Evolutionary conservation across 23 tunicate species (phyloP), one percentile per base, ranked within the genome.

Genomic region (Ciona savignyi): DNA sequence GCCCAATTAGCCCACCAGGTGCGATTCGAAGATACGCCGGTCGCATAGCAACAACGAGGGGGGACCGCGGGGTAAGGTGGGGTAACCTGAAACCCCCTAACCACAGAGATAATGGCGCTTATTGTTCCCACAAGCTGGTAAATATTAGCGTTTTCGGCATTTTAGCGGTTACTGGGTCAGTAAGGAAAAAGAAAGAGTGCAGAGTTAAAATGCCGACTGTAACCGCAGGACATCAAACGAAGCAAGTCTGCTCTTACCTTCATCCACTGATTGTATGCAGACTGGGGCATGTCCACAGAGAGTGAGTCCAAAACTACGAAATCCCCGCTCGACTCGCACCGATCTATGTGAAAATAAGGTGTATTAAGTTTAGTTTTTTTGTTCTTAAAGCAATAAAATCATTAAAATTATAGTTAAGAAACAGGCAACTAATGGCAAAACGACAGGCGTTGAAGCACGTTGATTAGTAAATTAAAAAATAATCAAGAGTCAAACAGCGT

Each of bases 221-320:
- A n/a, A n/a, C n/a, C n/a, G n/a, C n/a, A n/a, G n/a, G n/a, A n/a
- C n/a, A n/a, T n/a, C n/a, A n/a, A n/a, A n/a, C n/a, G n/a, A n/a
- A n/a, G n/a, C 9, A 42, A 42, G 15, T 15, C 56, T 3, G 27
- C 30, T 23, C 74, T 84, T 34, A 84, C 89, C 89, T 70, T 48
- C 34, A 31, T 77, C 82, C 6, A 84, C 89, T 29, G 76, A 67
- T 77, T 84, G 89, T 21, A 84, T 65, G 29, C n/a, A 29, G 4
- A 84, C 77, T 1, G 89, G 89, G 25, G 60, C 42, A n/a, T 77
- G 30, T 35, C 89, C 89, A 34, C 82, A 25, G 34, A 84, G 65
- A 1, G 89, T 77, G 20, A 84, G 28, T 25, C 89, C 89, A 65
- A 84, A 77, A 29, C 69, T 73, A 19, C 34, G 49, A 19, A 30